These are phyloP conservation scores for Alcis repandata DNA, from an alignment of 2,888 invertebrate genomes.

Conservation along the genomic window DNA sequence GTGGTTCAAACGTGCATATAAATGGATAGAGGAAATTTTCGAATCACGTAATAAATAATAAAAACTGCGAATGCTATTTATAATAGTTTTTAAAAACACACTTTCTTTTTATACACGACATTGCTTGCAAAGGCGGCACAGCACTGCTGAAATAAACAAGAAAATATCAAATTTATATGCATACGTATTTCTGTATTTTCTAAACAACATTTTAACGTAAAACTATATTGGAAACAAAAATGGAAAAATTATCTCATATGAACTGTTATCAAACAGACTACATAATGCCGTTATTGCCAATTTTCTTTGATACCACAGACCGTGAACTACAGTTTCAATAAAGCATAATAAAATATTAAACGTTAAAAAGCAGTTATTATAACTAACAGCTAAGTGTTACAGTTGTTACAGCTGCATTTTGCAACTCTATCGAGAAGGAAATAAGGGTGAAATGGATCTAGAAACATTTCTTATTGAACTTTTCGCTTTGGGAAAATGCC, in stretches of 20 bases:
- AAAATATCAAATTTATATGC: not conserved
- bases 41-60: not conserved
- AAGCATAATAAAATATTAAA: constrained; percentile 44
- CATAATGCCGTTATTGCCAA: not conserved
- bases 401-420: constrained; percentile 15
- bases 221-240: not conserved
- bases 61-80: not conserved
- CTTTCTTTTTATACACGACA: not conserved
- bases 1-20: not conserved
- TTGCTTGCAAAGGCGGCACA: not conserved
- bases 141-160: not conserved
- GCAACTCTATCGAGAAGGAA: constrained; percentile 22
- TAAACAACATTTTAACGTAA: not conserved
- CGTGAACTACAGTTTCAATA: constrained; percentile 42
- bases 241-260: not conserved
- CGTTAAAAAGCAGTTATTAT: constrained; percentile 46
- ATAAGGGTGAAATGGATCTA: constrained; percentile 24
- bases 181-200: constrained; percentile 2
- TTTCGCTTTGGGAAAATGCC: constrained; percentile 43
- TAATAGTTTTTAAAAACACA: not conserved
- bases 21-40: not conserved
- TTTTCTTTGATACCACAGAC: constrained; percentile 7
- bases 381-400: constrained; percentile 36
- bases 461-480: constrained; percentile 29
- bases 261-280: not conserved